A percentile compares a stretch with the other conserved stretches of the same genome.
Evolutionary conservation across 2,113 vertebrate genomes (phyloP).

Genomic region (Carassius gibelio): DNA sequence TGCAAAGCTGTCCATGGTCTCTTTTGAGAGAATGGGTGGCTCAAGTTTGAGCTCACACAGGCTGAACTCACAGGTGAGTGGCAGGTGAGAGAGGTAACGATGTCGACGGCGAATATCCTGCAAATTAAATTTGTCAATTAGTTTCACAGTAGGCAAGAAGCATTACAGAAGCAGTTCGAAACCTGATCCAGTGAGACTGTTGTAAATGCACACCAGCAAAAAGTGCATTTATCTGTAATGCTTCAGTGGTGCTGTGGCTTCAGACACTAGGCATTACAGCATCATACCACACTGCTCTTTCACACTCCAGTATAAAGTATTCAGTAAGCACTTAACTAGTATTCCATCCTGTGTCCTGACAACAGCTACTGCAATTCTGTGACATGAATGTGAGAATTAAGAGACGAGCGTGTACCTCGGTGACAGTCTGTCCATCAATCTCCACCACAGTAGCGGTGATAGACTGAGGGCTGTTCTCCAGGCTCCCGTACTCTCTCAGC

Average conservation of each 20-base stretch:
- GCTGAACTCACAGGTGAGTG: slow-evolving; percentile 98
- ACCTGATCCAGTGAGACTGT: background rate
- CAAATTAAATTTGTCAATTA: background rate
- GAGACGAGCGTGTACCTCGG: slow-evolving; percentile 78
- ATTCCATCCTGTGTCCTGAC: too few species aligned
- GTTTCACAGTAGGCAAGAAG: background rate
- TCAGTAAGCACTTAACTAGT: too few species aligned
- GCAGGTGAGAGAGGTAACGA: slow-evolving; percentile 93
- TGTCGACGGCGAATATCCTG: slow-evolving; percentile 94
- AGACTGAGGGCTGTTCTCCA: slow-evolving; percentile 91
- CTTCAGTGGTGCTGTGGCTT: too few species aligned
- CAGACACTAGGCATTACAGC: too few species aligned
- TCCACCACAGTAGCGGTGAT: slow-evolving; percentile 93
- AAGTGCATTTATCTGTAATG: too few species aligned
- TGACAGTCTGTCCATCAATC: slow-evolving; percentile 92
- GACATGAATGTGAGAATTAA: background rate
- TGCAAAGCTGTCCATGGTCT: slow-evolving; percentile 91
- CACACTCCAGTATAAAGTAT: too few species aligned
- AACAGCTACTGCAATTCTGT: background rate
- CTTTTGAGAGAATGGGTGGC: slow-evolving; percentile 89
- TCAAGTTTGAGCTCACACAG: slow-evolving; percentile 93
- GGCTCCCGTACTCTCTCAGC: slow-evolving; percentile 89
- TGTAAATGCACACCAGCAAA: background rate
- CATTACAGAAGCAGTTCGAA: background rate
- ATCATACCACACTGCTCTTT: too few species aligned